phyloP scores from a whole-genome alignment of 1,140 invertebrate species.

The Drosophila melanogaster region Release_6_plus_ISO1_MT NT_037436.4:14594501-14595000 shows the following conservation, averaged over 20 bases:
- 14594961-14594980: slow-evolving; percentile 72
- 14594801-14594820: background rate
- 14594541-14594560: slow-evolving; percentile 53
- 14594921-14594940: slow-evolving; percentile 78
- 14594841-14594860: slow-evolving; percentile 1
- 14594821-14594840: too few species aligned
- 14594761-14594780: too few species aligned
- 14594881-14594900: background rate
- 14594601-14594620: slow-evolving; percentile 43
- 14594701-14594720: background rate
- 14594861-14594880: background rate
- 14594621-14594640: slow-evolving; percentile 17
- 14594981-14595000: slow-evolving; percentile 61
- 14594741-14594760: too few species aligned
- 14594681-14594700: background rate
- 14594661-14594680: slow-evolving; percentile 17
- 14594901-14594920: slow-evolving; percentile 58
- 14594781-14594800: background rate
- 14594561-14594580: slow-evolving; percentile 50
- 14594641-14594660: slow-evolving; percentile 23
- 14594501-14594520: slow-evolving; percentile 38
- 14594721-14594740: background rate
- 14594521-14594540: slow-evolving; percentile 42
- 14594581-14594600: slow-evolving; percentile 52
- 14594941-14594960: slow-evolving; percentile 52